phyloP scores from a whole-genome alignment of 1,140 invertebrate genomes.

The Leguminivora glycinivorella region DNA sequence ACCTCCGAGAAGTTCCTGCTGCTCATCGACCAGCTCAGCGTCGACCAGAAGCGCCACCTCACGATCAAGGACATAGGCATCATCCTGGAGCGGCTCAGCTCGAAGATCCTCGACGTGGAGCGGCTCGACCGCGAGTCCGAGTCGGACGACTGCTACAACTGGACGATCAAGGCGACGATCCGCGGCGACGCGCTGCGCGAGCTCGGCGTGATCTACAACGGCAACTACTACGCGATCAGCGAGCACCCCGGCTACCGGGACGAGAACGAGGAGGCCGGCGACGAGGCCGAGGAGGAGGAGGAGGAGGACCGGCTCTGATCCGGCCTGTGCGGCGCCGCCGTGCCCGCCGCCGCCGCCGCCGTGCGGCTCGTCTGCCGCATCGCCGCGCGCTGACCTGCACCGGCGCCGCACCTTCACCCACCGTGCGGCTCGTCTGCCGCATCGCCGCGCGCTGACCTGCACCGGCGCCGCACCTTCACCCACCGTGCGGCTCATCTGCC shows the following conservation, averaged over 20 bases:
- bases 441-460: conserved; percentile 15
- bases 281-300: conserved; percentile 89
- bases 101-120: conserved; percentile 96
- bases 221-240: conserved; percentile 96
- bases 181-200: conserved; percentile 92
- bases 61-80: conserved; percentile 97
- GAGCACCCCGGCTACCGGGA: conserved; percentile 95
- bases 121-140: conserved; percentile 93
- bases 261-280: conserved; percentile 89
- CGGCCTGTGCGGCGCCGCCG: conserved; percentile 73
- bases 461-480: conserved; percentile 31
- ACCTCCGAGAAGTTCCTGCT: conserved; percentile 95
- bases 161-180: conserved; percentile 96
- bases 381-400: conserved; percentile 64
- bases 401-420: conserved; percentile 36
- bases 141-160: conserved; percentile 95
- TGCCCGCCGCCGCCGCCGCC: conserved; percentile 73
- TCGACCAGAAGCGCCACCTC: conserved; percentile 93
- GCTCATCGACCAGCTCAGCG: conserved; percentile 93
- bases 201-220: conserved; percentile 96
- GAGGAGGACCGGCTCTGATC: conserved; percentile 89
- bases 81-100: conserved; percentile 93
- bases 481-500: too few relatives aligned
- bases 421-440: too few relatives aligned
- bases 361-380: conserved; percentile 69